Percentiles rank a stretch among this genome's conserved stretches.
Conservation (phyloP, 2,113 vertebrate species). For the Indicator indicator region DNA sequence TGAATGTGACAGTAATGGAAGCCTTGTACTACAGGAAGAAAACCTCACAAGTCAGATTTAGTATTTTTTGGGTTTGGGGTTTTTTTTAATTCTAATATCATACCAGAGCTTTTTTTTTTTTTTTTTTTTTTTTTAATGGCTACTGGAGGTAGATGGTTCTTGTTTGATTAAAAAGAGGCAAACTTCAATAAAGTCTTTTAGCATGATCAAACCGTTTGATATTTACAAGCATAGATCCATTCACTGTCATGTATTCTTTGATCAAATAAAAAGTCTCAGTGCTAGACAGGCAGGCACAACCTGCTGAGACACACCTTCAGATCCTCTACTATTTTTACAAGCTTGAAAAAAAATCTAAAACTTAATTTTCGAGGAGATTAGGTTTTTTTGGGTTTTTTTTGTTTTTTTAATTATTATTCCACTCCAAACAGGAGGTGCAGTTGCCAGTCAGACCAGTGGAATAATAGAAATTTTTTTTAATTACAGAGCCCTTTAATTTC, state of each 20-base stretch:
- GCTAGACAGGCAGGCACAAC: neutral
- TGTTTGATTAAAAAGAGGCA: constrained; percentile 35
- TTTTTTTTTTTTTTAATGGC: neutral
- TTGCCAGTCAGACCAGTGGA: neutral
- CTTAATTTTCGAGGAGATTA: neutral
- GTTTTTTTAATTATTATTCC: no score
- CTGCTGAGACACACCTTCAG: neutral
- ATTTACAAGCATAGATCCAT: constrained; percentile 52
- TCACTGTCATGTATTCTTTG: constrained; percentile 73
- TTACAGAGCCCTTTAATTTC: neutral
- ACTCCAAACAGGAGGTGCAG: neutral
- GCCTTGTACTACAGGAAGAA: neutral
- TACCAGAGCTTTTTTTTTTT: neutral
- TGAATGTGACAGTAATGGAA: neutral
- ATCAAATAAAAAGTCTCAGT: constrained; percentile 48
- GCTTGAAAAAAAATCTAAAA: neutral
- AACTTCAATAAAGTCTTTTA: constrained; percentile 35
- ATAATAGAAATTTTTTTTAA: neutral
- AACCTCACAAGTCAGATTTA: neutral
- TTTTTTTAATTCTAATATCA: neutral
- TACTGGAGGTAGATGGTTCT: neutral
- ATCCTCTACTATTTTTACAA: constrained; percentile 14
- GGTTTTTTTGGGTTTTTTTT: neutral
- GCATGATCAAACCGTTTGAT: constrained; percentile 57
- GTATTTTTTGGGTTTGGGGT: no score